Evolutionary conservation across 2,888 invertebrate species (phyloP), one percentile per base, ranked within the genome.

Genomic region (Acleris emargana): DNA sequence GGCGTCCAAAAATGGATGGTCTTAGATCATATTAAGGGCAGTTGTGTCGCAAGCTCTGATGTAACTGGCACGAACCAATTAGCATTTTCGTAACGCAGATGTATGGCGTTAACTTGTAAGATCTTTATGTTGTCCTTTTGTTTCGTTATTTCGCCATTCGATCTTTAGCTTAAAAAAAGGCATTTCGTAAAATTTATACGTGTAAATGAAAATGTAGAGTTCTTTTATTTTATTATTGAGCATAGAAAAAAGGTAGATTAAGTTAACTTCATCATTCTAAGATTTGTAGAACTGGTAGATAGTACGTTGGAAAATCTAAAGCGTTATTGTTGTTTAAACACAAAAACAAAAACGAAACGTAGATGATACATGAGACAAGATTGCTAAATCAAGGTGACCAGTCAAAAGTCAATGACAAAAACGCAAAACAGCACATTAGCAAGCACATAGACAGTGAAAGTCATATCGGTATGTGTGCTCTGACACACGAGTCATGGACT

Each of bases 401-500:
- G 54, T 47, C 55, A 54, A 50, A 54, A 55, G 51, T 60, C 57
- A 61, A 68, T 51, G 47, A 28, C 58, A 53, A 47, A 53, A 51
- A 52, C 64, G 3, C 38, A 38, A 0, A 38, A 38, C 13, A 13
- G 13, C 67, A 64, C 53, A 71, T 69, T 58, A 69, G 47, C 55
- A 58, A 64, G 45, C 42, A 58, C 73, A 74, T 73, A 73, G 74
- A 70, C 70, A 80, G 78, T 68, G 80, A 81, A 80, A 81, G 80
- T 79, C 25, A 62, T 67, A 62, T 38, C 69, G 38, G 60, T 64
- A 64, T 69, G 68, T 69, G 71, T 72, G 69, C 71, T 68, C 70
- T 68, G 70, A 73, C 71, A 71, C 32, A 51, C 50, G 47, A 55
- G 77, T 80, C 81, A 80, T 80, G 81, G 79, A 72, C 81, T 78